Evolutionary conservation across 1,140 invertebrate genomes (phyloP), one percentile per base, ranked within the genome.

Genomic region (Nymphalis io): DNA sequence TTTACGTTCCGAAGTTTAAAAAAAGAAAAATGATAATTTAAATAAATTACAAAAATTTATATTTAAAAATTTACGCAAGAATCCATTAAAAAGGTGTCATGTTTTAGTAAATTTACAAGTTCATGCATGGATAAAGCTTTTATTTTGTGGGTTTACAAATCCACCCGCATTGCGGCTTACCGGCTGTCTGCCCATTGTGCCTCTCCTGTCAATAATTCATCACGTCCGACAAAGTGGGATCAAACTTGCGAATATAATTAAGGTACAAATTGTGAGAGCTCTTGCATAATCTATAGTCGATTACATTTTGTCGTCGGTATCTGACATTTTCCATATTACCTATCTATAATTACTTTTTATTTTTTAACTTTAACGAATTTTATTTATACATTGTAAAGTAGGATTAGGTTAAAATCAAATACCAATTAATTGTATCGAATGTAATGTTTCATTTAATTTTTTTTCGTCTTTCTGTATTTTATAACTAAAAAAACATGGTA

Each of bases 141-240:
- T 61, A 62, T 62, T 51, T 68, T 48, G 40, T 33, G 55, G 13
- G 23, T 62, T 70, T 21, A 46, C 55, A 70, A 70, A 70, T 70
- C 68, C 55, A 44, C 40, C 68, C 68, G 68, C 68, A 70, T 61
- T 70, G 68, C 68, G 68, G 68, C 51, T 63, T 58, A 59, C 42
- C 62, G 60, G 53, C 53, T 63, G 60, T 70, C 68, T 38, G 44
- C 51, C 60, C 51, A 60, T 62, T 61, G 58, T 67, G 27, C 40
- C 59, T 55, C 44, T 42, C 46, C 57, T 65, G 68, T 71, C 63
- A 66, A 66, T 62, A 48, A 64, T 57, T 61, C 53, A 70, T 62
- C 60, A 55, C 39, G 40, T 27, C 38, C 42, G 42, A 44, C 51
- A 33, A 60, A 55, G 23, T 62, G 67, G 51, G 67, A 61, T 62